These are phyloP conservation scores for Scophthalmus maximus DNA, from an alignment of 2,113 vertebrate genomes.

Conservation along the genomic window DNA sequence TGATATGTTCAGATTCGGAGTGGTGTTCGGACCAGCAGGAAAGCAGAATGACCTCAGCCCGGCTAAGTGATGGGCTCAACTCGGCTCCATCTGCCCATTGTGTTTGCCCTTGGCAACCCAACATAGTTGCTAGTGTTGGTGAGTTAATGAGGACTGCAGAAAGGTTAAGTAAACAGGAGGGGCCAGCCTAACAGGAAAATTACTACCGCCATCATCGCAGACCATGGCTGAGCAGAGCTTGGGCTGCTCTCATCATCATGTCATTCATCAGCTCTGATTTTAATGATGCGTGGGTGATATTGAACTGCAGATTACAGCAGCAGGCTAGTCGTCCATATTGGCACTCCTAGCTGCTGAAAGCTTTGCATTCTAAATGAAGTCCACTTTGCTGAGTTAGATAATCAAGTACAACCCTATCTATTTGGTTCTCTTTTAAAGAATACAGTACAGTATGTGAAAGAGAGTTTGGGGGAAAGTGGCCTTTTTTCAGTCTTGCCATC, in stretches of 20 bases:
- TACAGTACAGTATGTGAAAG: conserved; percentile 13
- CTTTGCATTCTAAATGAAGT: conserved; percentile 41
- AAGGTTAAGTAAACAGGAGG: conserved; percentile 87
- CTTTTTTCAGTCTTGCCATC: conserved; percentile 57
- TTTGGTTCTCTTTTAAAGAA: conserved; percentile 37
- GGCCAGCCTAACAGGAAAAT: conserved; percentile 78
- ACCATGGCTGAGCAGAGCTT: conserved; percentile 55
- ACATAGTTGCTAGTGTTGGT: conserved; percentile 70
- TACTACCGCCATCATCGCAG: conserved; percentile 74
- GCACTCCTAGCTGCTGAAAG: conserved; percentile 23
- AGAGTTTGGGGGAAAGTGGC: conserved; percentile 25
- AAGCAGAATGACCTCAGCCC: conserved; percentile 65
- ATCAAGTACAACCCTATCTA: conserved; percentile 6
- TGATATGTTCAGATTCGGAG: conserved; percentile 66
- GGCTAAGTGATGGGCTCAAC: conserved; percentile 75
- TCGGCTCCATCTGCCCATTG: conserved; percentile 78
- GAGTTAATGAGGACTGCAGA: conserved; percentile 83
- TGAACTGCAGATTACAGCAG: conserved; percentile 58
- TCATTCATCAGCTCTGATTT: conserved; percentile 77
- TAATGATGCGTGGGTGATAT: conserved; percentile 75
- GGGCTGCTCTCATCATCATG: conserved; percentile 73
- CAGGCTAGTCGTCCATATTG: conserved; percentile 36
- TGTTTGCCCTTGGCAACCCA: conserved; percentile 80
- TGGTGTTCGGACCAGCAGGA: conserved; percentile 61
- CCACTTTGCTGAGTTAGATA: conserved; percentile 4